These are phyloP conservation scores for Urophycis tenuis DNA, from an alignment of 2,797 vertebrate species.

Conservation along the genomic window DNA sequence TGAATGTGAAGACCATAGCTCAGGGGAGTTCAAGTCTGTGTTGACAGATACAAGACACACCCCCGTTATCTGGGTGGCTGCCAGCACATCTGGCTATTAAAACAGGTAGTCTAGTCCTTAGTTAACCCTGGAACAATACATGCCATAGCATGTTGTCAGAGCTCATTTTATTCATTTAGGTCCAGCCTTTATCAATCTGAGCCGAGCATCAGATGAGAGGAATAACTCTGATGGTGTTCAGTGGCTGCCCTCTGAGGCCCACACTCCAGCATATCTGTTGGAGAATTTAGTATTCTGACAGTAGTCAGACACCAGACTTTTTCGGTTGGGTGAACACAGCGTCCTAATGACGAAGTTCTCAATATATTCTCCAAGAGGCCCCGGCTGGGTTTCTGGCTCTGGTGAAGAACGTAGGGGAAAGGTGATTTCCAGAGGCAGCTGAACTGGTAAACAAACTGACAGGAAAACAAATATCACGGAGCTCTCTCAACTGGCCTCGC, in stretches of 20 bases:
- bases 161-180: not conserved
- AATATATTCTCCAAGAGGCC: not conserved
- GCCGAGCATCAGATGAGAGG: not conserved
- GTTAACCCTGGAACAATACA: not conserved
- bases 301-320: not conserved
- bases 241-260: not conserved
- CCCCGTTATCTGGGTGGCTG: not conserved
- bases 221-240: not conserved
- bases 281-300: not conserved
- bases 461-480: not conserved
- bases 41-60: not conserved
- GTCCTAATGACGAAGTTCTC: not conserved
- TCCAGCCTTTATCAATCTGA: not conserved
- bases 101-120: not conserved
- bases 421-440: not conserved
- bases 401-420: no score
- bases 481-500: slow-evolving; percentile 4
- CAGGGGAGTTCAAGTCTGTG: not conserved
- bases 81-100: not conserved
- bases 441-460: slow-evolving; percentile 11
- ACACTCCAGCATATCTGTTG: not conserved
- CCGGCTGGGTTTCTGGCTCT: not conserved
- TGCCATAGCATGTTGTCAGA: not conserved
- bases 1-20: not conserved
- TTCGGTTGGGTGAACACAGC: not conserved